These are phyloP conservation scores for Muraenolepis orangiensis DNA, from an alignment of 2,797 vertebrate species.

Conservation along the genomic window DNA sequence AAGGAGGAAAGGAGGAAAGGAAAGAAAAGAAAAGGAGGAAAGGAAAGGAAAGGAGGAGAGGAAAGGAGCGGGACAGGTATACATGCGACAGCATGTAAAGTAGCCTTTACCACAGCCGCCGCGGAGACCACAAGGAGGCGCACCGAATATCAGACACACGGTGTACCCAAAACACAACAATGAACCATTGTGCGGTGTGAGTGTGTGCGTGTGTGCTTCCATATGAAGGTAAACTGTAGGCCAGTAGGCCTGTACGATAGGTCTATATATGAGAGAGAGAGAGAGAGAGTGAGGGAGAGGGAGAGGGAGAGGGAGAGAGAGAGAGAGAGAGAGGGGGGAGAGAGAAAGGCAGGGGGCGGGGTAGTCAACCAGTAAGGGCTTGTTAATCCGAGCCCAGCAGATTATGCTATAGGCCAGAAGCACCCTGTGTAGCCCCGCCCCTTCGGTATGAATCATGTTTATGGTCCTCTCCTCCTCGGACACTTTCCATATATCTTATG, in stretches of 20 bases:
- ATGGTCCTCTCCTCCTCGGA: background rate
- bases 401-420: constrained; percentile 80
- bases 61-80: no score
- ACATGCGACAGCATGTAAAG: no score
- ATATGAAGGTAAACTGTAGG: constrained; percentile 35
- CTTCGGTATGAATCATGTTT: constrained; percentile 34
- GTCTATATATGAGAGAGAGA: background rate
- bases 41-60: no score
- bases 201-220: no score
- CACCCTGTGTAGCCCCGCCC: constrained; percentile 65
- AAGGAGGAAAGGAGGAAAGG: no score
- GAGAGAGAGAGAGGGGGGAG: background rate
- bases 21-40: no score
- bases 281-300: background rate
- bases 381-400: constrained; percentile 66
- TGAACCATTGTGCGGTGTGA: no score
- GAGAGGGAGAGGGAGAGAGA: background rate
- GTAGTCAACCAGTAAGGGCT: constrained; percentile 45
- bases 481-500: background rate
- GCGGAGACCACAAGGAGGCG: no score
- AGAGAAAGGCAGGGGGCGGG: background rate
- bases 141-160: no score
- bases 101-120: no score
- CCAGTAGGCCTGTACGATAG: background rate
- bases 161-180: no score